These are phyloP conservation scores for Chrysina gloriosa DNA, from an alignment of 2,888 invertebrate genomes.

Conservation along the genomic window DNA sequence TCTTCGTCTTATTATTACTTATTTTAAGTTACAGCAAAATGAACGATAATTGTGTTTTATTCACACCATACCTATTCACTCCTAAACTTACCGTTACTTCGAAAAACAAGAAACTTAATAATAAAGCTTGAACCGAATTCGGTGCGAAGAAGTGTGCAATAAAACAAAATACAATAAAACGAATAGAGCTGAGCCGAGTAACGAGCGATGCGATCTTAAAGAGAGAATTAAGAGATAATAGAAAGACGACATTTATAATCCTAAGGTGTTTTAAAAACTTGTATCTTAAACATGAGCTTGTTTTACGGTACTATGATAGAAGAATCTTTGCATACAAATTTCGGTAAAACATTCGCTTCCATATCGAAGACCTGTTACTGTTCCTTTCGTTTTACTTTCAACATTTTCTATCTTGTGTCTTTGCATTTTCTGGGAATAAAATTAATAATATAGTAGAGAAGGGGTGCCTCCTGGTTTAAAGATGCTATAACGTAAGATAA, in stretches of 20 bases:
- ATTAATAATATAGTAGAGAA: slow-evolving; percentile 1
- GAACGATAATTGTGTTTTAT: background rate
- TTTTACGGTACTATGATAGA: slow-evolving; percentile 45
- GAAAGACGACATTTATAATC: slow-evolving; percentile 36
- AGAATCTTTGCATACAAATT: slow-evolving; percentile 48
- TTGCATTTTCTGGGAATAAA: slow-evolving; percentile 7
- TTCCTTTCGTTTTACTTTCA: background rate
- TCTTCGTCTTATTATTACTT: no score
- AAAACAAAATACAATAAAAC: background rate
- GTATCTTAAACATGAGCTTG: slow-evolving; percentile 41
- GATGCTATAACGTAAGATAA: background rate
- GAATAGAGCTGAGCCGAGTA: background rate
- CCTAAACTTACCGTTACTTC: background rate
- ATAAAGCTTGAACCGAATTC: slow-evolving; percentile 3
- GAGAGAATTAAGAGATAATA: slow-evolving; percentile 23
- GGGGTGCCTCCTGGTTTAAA: background rate
- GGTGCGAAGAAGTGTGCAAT: background rate
- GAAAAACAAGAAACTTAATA: slow-evolving; percentile 2
- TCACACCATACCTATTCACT: slow-evolving; percentile 6
- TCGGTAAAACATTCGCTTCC: slow-evolving; percentile 44
- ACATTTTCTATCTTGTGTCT: background rate
- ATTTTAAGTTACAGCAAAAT: background rate
- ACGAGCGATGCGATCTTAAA: background rate
- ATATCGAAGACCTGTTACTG: background rate
- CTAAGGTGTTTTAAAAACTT: slow-evolving; percentile 36